Evolutionary conservation across 2,797 vertebrate species (phyloP), one percentile per base, ranked within the genome.

Genomic region (Scolopax bukidnonensis): DNA sequence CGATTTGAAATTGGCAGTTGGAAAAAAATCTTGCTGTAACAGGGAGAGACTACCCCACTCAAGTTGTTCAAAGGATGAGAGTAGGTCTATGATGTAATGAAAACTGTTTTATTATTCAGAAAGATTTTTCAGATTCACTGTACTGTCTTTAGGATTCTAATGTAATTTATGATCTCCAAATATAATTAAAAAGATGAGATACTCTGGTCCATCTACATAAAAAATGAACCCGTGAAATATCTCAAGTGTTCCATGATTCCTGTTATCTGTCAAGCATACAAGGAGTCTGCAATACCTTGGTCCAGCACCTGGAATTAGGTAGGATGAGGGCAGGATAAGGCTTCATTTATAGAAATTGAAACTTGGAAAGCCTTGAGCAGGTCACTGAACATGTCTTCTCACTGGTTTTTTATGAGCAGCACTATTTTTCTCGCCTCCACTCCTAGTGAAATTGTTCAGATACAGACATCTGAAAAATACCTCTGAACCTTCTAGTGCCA

Each of bases 21-120:
- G 67, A 87, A 57, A 51, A 16, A 65, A 79, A 61, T 53, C 7
- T 36, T 85, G 12, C 45, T 61, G 11, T 79, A 43, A n/a, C 38
- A 86, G 10, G 43, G 32, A 18, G 30, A 91, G 13, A 18, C 40
- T 67, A 24, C 32, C 19, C n/a, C 25, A 54, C n/a, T 81, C 50
- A 41, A 38, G 32, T 28, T 65, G 30, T 69, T n/a, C 33, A 70
- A n/a, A 79, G 67, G 17, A 60, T 70, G 28, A 47, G 40, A 71
- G 47, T 18, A 74, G 28, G 30, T 54, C 57, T 43, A 16, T 41
- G 13, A 12, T 68, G n/a, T 81, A 67, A 77, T 32, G 25, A 36
- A 88, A 91, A 90, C 8, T 19, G 23, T 75, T 91, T 86, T 76
- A 61, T 68, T 90, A 69, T 78, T 89, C 47, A 65, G 21, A 69